Evolutionary conservation across 2,888 invertebrate genomes (phyloP), one percentile per base, ranked within the genome.

Genomic region (Neoscelio sp.): DNA sequence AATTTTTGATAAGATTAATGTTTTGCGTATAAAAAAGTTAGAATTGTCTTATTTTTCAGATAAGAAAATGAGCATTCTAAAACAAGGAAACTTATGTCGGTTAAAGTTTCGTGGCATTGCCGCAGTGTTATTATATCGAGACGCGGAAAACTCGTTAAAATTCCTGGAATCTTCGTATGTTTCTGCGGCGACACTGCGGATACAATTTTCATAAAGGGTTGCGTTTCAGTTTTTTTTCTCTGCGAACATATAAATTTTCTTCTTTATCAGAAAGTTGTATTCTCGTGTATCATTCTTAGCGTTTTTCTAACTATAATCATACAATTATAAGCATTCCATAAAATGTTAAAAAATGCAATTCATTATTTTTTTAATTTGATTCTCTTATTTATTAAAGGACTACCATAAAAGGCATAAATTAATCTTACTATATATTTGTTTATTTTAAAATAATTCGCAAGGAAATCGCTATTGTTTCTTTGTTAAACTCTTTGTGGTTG

Each of bases 61-160:
- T 48, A 67, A 75, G 62, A 54, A 54, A 67, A 44, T 52, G 33
- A 67, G 52, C 52, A 62, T 62, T 62, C 30, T 18, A 35, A 67
- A 71, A 67, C 54, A 60, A 44, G 44, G 40, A 50, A 71, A 76
- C 64, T 76, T 52, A 73, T 54, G 73, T 52, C 58, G 50, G 62
- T 44, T 30, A 50, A 80, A 75, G 62, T 64, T 67, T 58, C 26
- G 65, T 40, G 28, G 60, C 35, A 70, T 30, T 73, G 38, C 68
- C n/a, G 65, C 74, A 74, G 40, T 52, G 56, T 60, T 74, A 58
- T 74, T 58, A 38, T 38, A 74, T 74, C 80, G 82, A 83, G 84
- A 83, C 82, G 83, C 86, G 78, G 81, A 82, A 86, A 86, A 86
- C 86, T 86, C 85, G 85, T 86, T 86, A 86, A 86, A 86, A 86